Percentiles rank a stretch among this genome's conserved stretches.
Evolutionary conservation across 2,888 invertebrate genomes (phyloP).

Genomic region (Ernsta delagoae): DNA sequence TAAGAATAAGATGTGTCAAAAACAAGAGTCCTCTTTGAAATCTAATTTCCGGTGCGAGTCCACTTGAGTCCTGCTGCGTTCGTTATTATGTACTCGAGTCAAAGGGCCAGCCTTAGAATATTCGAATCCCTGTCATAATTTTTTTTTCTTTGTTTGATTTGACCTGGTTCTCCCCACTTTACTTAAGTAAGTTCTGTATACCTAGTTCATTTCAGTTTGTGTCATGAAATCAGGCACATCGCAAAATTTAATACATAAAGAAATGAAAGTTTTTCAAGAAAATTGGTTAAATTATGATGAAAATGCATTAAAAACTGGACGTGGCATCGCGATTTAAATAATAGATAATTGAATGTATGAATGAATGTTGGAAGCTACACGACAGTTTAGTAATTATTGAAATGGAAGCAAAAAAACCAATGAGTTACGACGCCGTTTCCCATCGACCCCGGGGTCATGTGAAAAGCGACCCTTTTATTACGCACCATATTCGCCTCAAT

Average conservation of each 20-base stretch:
- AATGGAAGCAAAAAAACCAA: neutral
- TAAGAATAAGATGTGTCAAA: neutral
- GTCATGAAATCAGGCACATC: no score
- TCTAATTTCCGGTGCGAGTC: constrained; percentile 80
- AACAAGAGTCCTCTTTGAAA: constrained; percentile 65
- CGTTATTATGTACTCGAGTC: constrained; percentile 66
- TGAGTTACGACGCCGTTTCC: constrained; percentile 20
- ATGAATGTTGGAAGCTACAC: neutral
- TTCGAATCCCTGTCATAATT: neutral
- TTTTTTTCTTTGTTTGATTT: constrained; percentile 3
- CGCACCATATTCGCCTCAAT: constrained; percentile 42
- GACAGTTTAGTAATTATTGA: neutral
- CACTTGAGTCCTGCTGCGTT: constrained; percentile 76
- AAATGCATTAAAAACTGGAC: no score
- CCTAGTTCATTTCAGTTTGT: neutral
- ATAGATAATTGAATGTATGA: no score
- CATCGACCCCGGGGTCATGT: constrained; percentile 24
- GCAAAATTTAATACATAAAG: no score
- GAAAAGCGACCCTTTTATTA: constrained; percentile 51
- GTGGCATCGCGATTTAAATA: no score
- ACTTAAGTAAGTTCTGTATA: neutral
- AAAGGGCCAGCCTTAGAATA: constrained; percentile 37
- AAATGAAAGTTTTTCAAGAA: no score
- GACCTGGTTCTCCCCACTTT: neutral
- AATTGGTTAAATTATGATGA: no score